phyloP scores from a whole-genome alignment of 2,888 invertebrate species.

The Andrena chrysosceles region DNA sequence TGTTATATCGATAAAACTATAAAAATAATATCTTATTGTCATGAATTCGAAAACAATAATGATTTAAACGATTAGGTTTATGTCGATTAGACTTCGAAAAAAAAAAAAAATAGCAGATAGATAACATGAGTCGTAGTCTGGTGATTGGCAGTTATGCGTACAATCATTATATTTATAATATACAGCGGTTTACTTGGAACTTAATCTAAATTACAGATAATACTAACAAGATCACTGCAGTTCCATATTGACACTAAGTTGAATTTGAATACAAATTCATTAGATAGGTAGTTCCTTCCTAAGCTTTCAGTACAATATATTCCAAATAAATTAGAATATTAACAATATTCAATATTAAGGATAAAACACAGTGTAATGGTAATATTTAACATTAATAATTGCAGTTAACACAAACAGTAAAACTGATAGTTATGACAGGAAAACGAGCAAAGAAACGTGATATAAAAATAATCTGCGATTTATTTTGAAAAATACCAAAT shows the following conservation, averaged over 20 bases:
- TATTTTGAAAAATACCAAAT: constrained; percentile 29
- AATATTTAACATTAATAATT: constrained; percentile 11
- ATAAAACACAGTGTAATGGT: not conserved
- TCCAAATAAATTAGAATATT: not conserved
- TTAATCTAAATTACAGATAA: constrained; percentile 47
- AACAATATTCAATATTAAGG: not conserved
- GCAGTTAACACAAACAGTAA: not conserved
- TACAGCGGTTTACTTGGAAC: constrained; percentile 25
- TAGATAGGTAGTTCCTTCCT: not conserved
- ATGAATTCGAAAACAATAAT: constrained; percentile 38
- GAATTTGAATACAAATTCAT: constrained; percentile 37
- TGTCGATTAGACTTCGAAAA: constrained; percentile 23
- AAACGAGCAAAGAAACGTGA: constrained; percentile 28
- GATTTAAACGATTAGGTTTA: constrained; percentile 33
- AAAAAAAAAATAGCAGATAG: constrained; percentile 15
- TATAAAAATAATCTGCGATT: constrained; percentile 31
- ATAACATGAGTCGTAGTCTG: constrained; percentile 37
- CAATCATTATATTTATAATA: constrained; percentile 24
- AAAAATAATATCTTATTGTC: constrained; percentile 56
- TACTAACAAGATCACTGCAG: constrained; percentile 53
- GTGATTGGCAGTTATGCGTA: constrained; percentile 54
- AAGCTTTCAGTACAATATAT: not conserved
- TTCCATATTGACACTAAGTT: constrained; percentile 49
- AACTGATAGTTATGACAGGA: constrained; percentile 28
- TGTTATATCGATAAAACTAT: constrained; percentile 22